Conservation (phyloP, 1,140 invertebrate genomes). For the Calliopsis andreniformis region DNA sequence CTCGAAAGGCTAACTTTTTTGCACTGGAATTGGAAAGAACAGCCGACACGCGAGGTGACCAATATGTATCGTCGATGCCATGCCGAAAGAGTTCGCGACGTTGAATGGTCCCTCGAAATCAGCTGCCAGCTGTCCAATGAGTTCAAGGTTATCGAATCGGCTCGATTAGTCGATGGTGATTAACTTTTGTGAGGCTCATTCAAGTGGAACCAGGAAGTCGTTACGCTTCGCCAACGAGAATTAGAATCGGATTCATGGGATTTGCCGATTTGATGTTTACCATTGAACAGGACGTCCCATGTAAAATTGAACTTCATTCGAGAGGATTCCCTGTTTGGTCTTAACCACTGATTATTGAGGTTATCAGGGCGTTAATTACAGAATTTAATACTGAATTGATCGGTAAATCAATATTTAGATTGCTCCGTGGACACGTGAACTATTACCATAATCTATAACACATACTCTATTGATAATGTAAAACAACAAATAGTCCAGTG, state of each 20-base stretch:
- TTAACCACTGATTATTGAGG: no score
- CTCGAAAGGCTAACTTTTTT: constrained; percentile 33
- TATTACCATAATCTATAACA: no score
- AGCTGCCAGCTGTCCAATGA: not conserved
- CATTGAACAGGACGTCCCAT: no score
- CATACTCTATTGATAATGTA: no score
- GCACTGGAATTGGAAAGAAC: constrained; percentile 32
- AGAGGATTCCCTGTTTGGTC: no score
- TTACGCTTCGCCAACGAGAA: constrained; percentile 24
- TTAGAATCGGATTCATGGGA: not conserved
- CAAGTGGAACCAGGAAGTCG: constrained; percentile 23
- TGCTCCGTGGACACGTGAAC: no score
- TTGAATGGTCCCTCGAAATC: not conserved
- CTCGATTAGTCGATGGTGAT: constrained; percentile 31
- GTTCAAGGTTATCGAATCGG: constrained; percentile 25
- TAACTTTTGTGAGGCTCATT: constrained; percentile 22
- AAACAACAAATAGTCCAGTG: no score
- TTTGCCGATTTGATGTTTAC: not conserved
- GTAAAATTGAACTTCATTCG: no score
- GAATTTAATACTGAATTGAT: no score
- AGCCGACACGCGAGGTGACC: not conserved
- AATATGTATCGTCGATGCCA: constrained; percentile 33
- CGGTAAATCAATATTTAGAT: no score
- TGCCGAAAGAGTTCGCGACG: constrained; percentile 15
- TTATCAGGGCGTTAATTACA: no score